Base-by-base conservation (phyloP, 2,797 vertebrate species). In the Cynopterus sphinx region DNA sequence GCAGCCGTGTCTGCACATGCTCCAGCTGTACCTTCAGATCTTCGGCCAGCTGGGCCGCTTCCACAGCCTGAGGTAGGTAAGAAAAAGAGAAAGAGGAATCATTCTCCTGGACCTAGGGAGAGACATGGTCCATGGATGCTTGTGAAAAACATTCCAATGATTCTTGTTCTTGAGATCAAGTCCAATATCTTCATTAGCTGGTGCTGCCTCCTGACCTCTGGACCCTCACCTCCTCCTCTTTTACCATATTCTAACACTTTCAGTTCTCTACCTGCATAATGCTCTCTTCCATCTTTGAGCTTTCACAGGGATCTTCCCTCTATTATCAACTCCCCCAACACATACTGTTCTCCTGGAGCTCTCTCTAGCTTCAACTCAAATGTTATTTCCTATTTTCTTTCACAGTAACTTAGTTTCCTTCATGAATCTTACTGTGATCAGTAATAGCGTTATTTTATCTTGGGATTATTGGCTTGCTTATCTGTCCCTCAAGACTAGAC, bases 21-120 rank as follows among this genome's bases (percentile, higher is more conserved):
- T 99, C 99, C 98, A 99, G 98, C 98, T 99, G 99, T 91, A 99
- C 99, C 98, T 99, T 99, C 97, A 99, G 97, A 98, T 99, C 99
- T 96, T 99, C 99, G 7, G 99, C 99, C 98, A 99, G 98, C 98
- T 99, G 99, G 86, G 99, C 99, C 0, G 99, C 99, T 97, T 99
- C 99, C 96, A 99, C 99, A 2, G 99, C 99, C 99, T 99, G 98
- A 92, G 94, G 94, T 39, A 10, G 73, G 93, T 73, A n/a, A 65
- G n/a, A 70, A 0, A 24, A 83, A 81, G n/a, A 78, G 26, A 63
- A 49, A 57, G 26, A 21, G 67, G 43, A 15, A 41, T 49, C 19
- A 6, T 10, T 78, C 13, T 9, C 70, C 16, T 77, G 57, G 94
- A 74, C 55, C 21, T 15, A 22, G 5, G 19, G 19, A 36, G 31